Evolutionary conservation across 2,797 vertebrate species (phyloP).

Genomic region (Manis javanica): DNA sequence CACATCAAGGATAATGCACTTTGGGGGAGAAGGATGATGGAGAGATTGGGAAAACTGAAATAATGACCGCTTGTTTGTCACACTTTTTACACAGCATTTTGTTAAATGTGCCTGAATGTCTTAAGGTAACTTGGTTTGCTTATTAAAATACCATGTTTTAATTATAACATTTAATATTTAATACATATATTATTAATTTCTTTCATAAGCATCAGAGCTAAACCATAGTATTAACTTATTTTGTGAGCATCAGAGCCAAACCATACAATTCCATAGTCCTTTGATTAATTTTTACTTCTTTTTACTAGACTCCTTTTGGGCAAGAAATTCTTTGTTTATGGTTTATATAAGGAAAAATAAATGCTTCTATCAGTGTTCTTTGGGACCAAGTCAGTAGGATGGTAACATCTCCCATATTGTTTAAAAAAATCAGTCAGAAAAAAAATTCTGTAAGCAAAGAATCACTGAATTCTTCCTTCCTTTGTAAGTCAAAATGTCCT

Average conservation of each 20-base stretch:
- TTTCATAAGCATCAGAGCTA: slow-evolving; percentile 11
- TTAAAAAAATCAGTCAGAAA: background rate
- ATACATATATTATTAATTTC: background rate
- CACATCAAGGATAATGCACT: background rate
- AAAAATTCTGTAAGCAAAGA: background rate
- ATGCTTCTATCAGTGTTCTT: background rate
- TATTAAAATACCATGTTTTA: slow-evolving; percentile 10
- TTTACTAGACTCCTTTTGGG: background rate
- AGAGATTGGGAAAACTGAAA: background rate
- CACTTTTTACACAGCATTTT: background rate
- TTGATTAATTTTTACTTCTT: slow-evolving; percentile 44
- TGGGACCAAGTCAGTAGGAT: background rate
- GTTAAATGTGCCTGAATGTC: background rate
- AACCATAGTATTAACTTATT: background rate
- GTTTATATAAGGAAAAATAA: slow-evolving; percentile 7
- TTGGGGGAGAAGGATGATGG: background rate
- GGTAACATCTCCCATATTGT: background rate
- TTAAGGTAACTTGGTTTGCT: slow-evolving; percentile 4
- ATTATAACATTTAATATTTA: background rate
- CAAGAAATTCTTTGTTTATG: slow-evolving; percentile 40
- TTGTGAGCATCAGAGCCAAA: background rate
- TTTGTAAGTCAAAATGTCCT: background rate
- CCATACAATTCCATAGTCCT: background rate
- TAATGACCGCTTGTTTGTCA: background rate
- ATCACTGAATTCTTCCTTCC: background rate